Conservation (phyloP, 2,888 invertebrate genomes). For the Agrochola macilenta region DNA sequence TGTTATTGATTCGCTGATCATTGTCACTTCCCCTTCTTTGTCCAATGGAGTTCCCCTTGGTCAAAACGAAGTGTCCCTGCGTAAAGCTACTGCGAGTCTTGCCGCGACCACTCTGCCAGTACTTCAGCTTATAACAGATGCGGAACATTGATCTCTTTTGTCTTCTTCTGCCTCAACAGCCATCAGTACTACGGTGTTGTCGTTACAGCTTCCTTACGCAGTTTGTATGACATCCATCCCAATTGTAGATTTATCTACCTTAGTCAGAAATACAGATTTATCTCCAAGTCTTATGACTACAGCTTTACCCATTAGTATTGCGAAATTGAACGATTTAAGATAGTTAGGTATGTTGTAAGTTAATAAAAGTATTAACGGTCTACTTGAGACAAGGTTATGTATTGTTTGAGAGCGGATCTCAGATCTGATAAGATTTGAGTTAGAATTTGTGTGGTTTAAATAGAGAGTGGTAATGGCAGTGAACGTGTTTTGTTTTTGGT, state of each 20-base stretch:
- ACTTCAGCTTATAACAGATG: not conserved
- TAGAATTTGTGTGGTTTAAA: constrained; percentile 15
- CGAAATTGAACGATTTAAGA: constrained; percentile 61
- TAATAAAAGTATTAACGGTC: constrained; percentile 68
- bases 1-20: not conserved
- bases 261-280: not conserved
- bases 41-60: not conserved
- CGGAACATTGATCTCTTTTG: not conserved
- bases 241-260: not conserved
- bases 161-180: not conserved
- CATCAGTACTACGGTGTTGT: not conserved
- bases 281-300: not conserved
- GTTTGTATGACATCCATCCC: not conserved
- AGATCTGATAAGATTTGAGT: constrained; percentile 34
- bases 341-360: constrained; percentile 53
- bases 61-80: not conserved
- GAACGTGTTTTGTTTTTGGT: not conserved
- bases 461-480: constrained; percentile 15
- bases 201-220: not conserved
- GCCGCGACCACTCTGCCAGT: too few species aligned
- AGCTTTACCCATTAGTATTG: constrained; percentile 36
- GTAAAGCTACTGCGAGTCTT: not conserved
- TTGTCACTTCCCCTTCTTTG: not conserved
- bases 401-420: constrained; percentile 58
- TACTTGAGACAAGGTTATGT: constrained; percentile 66